Evolutionary conservation across 2,797 vertebrate species (phyloP), one percentile per base, ranked within the genome.

Genomic region (Alfaro cultratus): DNA sequence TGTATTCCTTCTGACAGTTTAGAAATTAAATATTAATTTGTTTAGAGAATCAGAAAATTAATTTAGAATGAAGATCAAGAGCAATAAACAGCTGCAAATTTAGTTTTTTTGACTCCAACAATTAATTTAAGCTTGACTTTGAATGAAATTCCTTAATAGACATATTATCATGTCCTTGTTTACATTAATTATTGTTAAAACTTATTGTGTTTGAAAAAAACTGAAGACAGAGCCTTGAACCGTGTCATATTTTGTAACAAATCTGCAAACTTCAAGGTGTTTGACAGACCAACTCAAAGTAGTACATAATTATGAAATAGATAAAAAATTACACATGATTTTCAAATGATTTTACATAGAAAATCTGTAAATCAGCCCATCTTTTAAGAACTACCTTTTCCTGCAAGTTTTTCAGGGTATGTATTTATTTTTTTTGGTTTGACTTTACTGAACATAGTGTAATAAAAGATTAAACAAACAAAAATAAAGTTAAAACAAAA

Each of bases 131-230:
- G 39, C 23, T 45, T n/a, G n/a, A 71, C 68, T 71, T 71, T 68
- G 4, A 68, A 39, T 45, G 3, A 68, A 39, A 68, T 12, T 10
- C 18, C 4, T 39, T 43, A 45, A n/a, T n/a, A 70, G 67, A 71
- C 41, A n/a, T 43, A 43, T 39, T 26, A 23, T 43, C 41, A 13
- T n/a, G 5, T n/a, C 39, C n/a, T 9, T 13, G 11, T 29, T 71
- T n/a, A 45, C 57, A 47, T 26, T 31, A 77, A 34, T 75, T 64
- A 9, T 29, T 21, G 68, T 62, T 47, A 47, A 9, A 49, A 74
- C 75, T 51, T 39, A 64, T 41, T 72, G 43, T 71, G 21, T 75
- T 47, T 78, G 11, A n/a, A 43, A n/a, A n/a, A 43, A 7, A 39
- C 16, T 36, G 1, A 67, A 67, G 2, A 71, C 6, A 1, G 10